Conservation (phyloP, 2,113 vertebrate genomes). For the Pristiophorus japonicus region DNA sequence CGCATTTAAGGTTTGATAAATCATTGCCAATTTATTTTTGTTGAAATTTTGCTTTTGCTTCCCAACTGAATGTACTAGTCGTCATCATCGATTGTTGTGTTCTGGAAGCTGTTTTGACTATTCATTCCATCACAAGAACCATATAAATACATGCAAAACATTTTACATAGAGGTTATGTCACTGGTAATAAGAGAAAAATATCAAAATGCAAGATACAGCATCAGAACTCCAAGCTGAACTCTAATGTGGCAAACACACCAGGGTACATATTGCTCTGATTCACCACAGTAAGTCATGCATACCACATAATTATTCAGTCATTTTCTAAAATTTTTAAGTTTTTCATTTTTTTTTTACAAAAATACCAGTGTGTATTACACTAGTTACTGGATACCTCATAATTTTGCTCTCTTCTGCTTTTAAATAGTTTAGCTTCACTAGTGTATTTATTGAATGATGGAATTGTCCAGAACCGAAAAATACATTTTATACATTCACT, state of each 20-base stretch:
- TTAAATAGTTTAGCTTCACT: constrained; percentile 8
- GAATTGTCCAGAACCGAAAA: background rate
- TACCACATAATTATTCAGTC: constrained; percentile 54
- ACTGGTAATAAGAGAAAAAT: constrained; percentile 49
- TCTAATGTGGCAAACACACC: constrained; percentile 57
- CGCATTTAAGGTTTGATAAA: constrained; percentile 4
- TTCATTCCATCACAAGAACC: constrained; percentile 53
- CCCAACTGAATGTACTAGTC: background rate
- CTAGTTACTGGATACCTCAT: constrained; percentile 51
- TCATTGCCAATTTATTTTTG: background rate
- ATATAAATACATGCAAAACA: constrained; percentile 72
- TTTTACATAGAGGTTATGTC: constrained; percentile 60
- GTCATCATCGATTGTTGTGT: background rate
- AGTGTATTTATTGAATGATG: constrained; percentile 31
- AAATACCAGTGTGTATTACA: constrained; percentile 67
- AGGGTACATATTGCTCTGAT: constrained; percentile 55
- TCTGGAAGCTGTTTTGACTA: constrained; percentile 45
- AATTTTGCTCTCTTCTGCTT: constrained; percentile 47
- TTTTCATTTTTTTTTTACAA: constrained; percentile 56
- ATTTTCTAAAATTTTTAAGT: constrained; percentile 26
- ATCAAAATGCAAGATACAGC: constrained; percentile 54
- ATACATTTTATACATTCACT: constrained; percentile 23
- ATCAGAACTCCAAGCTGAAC: constrained; percentile 56
- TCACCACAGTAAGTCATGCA: constrained; percentile 61
- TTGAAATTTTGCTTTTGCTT: background rate